Evolutionary conservation across 2,797 vertebrate species (phyloP), one percentile per base, ranked within the genome.

Genomic region (Pristis pectinata): DNA sequence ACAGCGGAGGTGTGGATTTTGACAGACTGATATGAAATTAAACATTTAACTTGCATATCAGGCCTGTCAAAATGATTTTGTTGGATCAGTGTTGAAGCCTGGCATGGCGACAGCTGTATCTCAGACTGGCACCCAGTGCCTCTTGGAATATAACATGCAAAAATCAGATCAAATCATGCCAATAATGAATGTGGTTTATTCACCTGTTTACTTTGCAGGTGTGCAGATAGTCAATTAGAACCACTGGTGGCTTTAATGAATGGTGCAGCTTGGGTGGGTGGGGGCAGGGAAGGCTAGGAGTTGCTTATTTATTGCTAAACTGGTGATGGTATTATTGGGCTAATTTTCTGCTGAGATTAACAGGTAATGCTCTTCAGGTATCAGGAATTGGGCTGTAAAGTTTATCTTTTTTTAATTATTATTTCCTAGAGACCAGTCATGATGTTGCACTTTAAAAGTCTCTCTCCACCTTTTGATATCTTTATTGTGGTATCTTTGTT

Each of bases 1-100:
- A 91, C 61, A n/a, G n/a, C n/a, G 3, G 59, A 64, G 87, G 61
- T 91, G 59, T 67, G 24, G 61, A 91, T 91, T 91, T 76, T 74
- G 92, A 94, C 92, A 94, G 70, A 30, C 70, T 74, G 92, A 76
- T 94, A 53, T n/a, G 44, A 94, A 76, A 72, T 74, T 76, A 72
- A 74, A 74, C 44, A 49, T 74, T 74, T 94, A 64, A 91, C 59
- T 91, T 17, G 10, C 92, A 76, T 94, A 72, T 94, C 92, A 70
- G 72, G 70, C 70, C 70, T 94, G 92, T 74, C 91, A 94, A 15
- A 74, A 61, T 61, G 61, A 91, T 91, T 91, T 67, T 67, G 87
- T 41, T 91, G 59, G 70, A 91, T 37, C n/a, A 67, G 17, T 22
- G 56, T 89, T 64, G 87, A 91, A 27, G 87, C 19, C 91, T 91